Evolutionary conservation across 2,797 vertebrate species (phyloP).

Genomic region (Chloroceryle amazona): DNA sequence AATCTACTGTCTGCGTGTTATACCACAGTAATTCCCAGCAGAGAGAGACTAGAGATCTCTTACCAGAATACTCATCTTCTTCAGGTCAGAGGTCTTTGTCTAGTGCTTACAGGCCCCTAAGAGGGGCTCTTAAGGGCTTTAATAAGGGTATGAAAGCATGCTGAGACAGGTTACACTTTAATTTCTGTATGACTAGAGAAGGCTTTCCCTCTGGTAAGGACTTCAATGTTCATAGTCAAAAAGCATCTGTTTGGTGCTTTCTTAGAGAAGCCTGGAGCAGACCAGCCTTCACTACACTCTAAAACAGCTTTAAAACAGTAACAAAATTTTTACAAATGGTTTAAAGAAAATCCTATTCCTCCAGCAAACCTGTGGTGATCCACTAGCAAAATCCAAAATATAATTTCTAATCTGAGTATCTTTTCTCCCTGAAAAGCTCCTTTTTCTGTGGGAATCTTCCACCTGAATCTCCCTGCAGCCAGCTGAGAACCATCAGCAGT

Average conservation of each 20-base stretch:
- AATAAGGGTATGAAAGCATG: neutral
- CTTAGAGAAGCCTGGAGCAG: neutral
- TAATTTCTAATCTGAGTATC: neutral
- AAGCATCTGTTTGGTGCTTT: neutral
- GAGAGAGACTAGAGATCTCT: neutral
- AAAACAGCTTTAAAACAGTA: neutral
- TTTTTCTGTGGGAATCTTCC: neutral
- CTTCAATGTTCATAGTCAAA: neutral
- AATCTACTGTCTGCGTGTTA: neutral
- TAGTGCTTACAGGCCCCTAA: neutral
- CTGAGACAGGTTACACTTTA: neutral
- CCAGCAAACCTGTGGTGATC: neutral
- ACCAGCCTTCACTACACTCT: neutral
- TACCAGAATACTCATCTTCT: neutral
- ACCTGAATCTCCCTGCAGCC: neutral
- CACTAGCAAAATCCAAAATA: fast-evolving
- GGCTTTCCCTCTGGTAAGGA: neutral
- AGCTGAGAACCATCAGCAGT: neutral
- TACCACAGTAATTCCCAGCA: neutral
- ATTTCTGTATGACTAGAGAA: neutral
- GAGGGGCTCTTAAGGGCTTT: neutral
- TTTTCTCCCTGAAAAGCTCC: neutral
- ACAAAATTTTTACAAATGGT: neutral
- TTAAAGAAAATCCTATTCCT: neutral
- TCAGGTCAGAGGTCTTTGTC: neutral